Base-by-base conservation (phyloP, 2,113 vertebrate genomes). In the Orycteropus afer region DNA sequence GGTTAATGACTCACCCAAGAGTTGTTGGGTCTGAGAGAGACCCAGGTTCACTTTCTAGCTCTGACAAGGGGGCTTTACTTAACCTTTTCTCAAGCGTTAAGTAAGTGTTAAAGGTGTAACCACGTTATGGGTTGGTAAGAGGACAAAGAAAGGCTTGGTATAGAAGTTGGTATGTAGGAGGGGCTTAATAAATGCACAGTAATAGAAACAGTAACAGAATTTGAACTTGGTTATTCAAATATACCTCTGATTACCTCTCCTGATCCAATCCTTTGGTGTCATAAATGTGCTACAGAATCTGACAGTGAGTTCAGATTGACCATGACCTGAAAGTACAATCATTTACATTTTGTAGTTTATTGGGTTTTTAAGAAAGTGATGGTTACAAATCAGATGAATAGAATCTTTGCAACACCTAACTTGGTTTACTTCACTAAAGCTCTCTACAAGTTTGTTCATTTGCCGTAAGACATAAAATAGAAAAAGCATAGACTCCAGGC, bases 391-490 rank as follows among this genome's bases (percentile, higher is more conserved):
- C n/a, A 34, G 12, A 55, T 4, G 45, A 15, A 55, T 13, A 5
- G n/a, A n/a, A 63, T 14, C 12, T 5, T 42, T 51, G 45, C 47
- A 34, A 6, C 13, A 73, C 2, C 17, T 22, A 37, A 45, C 65
- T 49, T 81, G 5, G 22, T 73, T 88, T 81, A 77, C 8, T 63
- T 85, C 5, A 95, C 11, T 2, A 14, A 84, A 80, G 17, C 73
- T 88, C 18, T 95, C 51, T 49, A 67, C 47, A 77, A 59, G 13
- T 40, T 27, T 74, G 27, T 55, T 79, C 18, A 47, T 67, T 80
- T 92, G 12, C n/a, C 77, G 90, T 15, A 63, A 96, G 45, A 34
- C 27, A 53, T 53, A 45, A 61, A 82, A 55, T 49, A 90, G 93
- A 5, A 7, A 57, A 95, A 77, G 82, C 11, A 67, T 23, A 73